A percentile compares a stretch with the other conserved stretches of the same genome.
phyloP scores from a whole-genome alignment of 37 sponge, comb jelly and placozoan species.

The Oopsacas minuta region DNA sequence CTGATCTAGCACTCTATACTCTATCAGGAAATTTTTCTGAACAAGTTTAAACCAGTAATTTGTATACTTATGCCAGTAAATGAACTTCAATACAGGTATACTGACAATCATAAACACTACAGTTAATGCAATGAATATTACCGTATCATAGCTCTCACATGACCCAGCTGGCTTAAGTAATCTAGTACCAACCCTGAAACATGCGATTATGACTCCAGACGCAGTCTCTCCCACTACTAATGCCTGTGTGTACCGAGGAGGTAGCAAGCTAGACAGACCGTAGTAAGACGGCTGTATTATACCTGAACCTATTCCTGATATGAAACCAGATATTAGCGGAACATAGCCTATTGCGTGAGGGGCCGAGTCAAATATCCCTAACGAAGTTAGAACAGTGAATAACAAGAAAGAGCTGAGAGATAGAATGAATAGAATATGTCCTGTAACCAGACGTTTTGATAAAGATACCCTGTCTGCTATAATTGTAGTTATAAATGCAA shows the following conservation, averaged over 20 bases:
- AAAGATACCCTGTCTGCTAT: background rate
- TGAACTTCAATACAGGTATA: background rate
- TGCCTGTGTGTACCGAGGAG: background rate
- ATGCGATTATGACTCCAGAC: background rate
- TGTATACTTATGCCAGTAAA: background rate
- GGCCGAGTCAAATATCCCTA: background rate
- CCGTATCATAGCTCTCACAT: background rate
- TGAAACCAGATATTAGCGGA: background rate
- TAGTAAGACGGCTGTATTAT: conserved; percentile 11
- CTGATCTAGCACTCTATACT: background rate
- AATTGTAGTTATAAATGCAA: background rate
- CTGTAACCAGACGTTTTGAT: background rate
- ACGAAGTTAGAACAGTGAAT: background rate
- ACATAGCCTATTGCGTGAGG: background rate
- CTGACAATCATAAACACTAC: background rate
- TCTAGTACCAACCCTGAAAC: background rate
- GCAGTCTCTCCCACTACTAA: background rate
- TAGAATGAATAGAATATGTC: background rate
- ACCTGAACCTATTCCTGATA: background rate
- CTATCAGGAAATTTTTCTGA: background rate
- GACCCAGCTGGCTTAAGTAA: background rate
- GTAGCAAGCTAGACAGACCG: background rate
- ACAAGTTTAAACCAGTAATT: background rate
- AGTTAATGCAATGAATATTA: background rate
- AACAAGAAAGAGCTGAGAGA: background rate